phyloP scores from a whole-genome alignment of 2,797 vertebrate genomes.

The Lemur catta region DNA sequence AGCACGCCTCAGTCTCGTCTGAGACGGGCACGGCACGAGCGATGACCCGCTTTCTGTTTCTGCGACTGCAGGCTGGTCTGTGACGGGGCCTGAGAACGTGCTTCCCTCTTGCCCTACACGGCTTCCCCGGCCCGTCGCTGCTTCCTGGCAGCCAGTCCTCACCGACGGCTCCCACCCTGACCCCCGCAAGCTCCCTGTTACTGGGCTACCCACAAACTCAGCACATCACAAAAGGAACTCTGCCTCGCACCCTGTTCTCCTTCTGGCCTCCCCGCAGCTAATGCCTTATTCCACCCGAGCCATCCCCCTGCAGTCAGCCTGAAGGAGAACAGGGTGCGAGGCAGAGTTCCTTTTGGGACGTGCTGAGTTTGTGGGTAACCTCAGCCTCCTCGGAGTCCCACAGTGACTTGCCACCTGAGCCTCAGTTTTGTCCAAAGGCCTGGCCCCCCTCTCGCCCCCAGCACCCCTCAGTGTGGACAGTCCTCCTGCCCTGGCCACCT shows the following conservation, averaged over 20 bases:
- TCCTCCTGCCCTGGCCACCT: rapidly evolving
- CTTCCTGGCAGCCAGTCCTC: background rate
- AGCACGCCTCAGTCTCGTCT: background rate
- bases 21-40: background rate
- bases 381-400: background rate
- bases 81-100: rapidly evolving
- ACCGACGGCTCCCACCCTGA: rapidly evolving
- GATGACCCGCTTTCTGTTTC: background rate
- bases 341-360: background rate
- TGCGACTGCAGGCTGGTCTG: background rate
- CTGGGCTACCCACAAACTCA: background rate
- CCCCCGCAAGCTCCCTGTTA: background rate
- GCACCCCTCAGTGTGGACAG: background rate
- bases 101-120: rapidly evolving
- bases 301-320: rapidly evolving
- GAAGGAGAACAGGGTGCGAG: background rate
- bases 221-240: rapidly evolving
- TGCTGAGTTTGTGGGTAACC: rapidly evolving
- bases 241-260: rapidly evolving
- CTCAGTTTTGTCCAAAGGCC: background rate
- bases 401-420: background rate
- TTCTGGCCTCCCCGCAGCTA: background rate
- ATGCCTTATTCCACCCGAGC: background rate
- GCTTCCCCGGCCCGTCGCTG: background rate
- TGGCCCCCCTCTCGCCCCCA: background rate